Percentiles rank a stretch among this genome's conserved stretches.
phyloP scores from a whole-genome alignment of 2,113 vertebrate species.

The Penelope pileata region DNA sequence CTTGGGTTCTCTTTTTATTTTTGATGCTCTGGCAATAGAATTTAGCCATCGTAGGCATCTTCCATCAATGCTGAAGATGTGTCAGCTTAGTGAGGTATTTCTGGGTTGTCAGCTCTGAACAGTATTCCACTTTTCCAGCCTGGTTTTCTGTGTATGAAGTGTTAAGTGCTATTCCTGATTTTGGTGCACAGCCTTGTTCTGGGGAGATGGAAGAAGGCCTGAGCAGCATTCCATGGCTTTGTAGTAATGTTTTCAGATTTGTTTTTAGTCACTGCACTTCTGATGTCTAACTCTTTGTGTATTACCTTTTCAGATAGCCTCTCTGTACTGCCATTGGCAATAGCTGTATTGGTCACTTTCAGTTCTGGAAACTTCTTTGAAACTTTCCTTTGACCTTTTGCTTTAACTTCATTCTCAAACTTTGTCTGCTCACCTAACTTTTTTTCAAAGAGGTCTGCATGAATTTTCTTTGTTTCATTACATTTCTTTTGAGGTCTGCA shows the following conservation, averaged over 20 bases:
- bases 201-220: not conserved
- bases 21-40: not conserved
- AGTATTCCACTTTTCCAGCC: not conserved
- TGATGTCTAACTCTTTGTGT: not conserved
- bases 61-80: not conserved
- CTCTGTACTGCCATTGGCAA: not conserved
- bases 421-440: not conserved
- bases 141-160: not conserved
- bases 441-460: not conserved
- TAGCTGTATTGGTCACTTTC: not conserved
- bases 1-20: slow-evolving; percentile 5
- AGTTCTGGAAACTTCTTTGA: not conserved
- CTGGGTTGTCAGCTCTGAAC: slow-evolving; percentile 1
- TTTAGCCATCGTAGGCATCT: not conserved
- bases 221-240: not conserved
- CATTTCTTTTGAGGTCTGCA: not conserved
- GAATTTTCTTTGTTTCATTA: slow-evolving; percentile 17
- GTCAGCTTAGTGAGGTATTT: not conserved
- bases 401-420: not conserved
- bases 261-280: not conserved
- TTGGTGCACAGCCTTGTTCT: not conserved
- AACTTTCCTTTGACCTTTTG: not conserved
- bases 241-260: not conserved
- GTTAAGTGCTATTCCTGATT: not conserved
- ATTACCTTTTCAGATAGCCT: not conserved